These are phyloP conservation scores for Xiphias gladius DNA, from an alignment of 2,113 vertebrate species.

Conservation along the genomic window DNA sequence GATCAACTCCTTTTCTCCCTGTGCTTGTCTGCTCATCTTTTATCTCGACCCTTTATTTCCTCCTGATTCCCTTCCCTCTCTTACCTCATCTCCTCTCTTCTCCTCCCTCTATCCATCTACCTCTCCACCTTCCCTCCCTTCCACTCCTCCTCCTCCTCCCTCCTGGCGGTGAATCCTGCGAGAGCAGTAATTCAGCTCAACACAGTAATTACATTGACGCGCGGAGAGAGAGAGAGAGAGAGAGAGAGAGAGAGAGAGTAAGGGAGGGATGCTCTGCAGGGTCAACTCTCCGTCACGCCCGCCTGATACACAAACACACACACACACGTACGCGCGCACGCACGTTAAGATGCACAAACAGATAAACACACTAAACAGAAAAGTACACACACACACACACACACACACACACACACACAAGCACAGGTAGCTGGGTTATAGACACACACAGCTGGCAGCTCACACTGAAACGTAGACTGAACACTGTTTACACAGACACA, in stretches of 20 bases:
- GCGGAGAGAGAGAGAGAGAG: not conserved
- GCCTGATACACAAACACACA: not conserved
- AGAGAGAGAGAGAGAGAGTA: not conserved
- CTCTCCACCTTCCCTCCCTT: not conserved
- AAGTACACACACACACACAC: too few species aligned
- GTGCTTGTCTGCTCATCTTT: too few species aligned
- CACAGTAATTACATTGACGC: slow-evolving; percentile 58
- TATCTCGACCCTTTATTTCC: not conserved
- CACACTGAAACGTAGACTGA: not conserved
- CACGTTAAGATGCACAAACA: not conserved
- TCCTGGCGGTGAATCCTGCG: slow-evolving; percentile 28
- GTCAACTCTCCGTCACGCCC: slow-evolving; percentile 28
- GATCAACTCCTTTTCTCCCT: not conserved
- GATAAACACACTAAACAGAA: not conserved
- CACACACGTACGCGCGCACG: slow-evolving; percentile 17
- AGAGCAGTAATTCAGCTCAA: slow-evolving; percentile 65
- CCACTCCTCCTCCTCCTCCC: not conserved
- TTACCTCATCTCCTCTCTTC: not conserved
- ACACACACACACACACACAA: not conserved
- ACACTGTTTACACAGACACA: slow-evolving; percentile 5
- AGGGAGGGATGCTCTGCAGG: slow-evolving; percentile 18
- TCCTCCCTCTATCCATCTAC: not conserved
- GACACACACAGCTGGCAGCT: not conserved
- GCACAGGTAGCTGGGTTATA: not conserved
- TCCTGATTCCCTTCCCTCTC: not conserved